Evolutionary conservation across 1,140 invertebrate species (phyloP).

Genomic region (Adoxophyes honmai): DNA sequence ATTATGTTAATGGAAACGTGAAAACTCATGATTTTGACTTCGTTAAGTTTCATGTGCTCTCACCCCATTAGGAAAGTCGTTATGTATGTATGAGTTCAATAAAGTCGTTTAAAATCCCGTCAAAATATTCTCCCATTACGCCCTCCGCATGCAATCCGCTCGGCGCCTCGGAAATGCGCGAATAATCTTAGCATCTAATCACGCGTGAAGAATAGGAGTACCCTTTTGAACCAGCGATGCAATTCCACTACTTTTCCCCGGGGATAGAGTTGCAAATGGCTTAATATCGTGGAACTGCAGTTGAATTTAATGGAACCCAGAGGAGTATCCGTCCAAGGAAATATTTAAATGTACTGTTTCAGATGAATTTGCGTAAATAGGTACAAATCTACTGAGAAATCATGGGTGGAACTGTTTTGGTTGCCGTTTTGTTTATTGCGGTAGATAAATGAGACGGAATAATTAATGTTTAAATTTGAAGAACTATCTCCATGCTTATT

Average conservation of each 20-base stretch:
- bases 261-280: neutral
- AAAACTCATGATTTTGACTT: too few relatives aligned
- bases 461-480: too few relatives aligned
- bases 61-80: too few relatives aligned
- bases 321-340: slow-evolving; percentile 3
- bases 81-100: too few relatives aligned
- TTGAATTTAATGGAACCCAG: slow-evolving; percentile 8
- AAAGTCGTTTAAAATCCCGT: too few relatives aligned
- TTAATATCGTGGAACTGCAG: neutral
- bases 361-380: too few relatives aligned
- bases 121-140: too few relatives aligned
- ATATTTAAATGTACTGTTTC: slow-evolving; percentile 14
- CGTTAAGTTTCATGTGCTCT: too few relatives aligned
- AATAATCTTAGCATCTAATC: slow-evolving; percentile 15
- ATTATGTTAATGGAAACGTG: too few relatives aligned
- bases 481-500: too few relatives aligned
- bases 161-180: neutral
- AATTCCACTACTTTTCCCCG: neutral
- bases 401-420: neutral
- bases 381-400: neutral
- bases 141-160: neutral
- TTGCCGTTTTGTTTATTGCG: too few relatives aligned
- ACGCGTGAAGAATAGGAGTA: neutral
- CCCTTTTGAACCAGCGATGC: neutral
- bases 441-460: too few relatives aligned